phyloP scores from a whole-genome alignment of 1,140 invertebrate species.

The Drosophila sulfurigaster region DNA sequence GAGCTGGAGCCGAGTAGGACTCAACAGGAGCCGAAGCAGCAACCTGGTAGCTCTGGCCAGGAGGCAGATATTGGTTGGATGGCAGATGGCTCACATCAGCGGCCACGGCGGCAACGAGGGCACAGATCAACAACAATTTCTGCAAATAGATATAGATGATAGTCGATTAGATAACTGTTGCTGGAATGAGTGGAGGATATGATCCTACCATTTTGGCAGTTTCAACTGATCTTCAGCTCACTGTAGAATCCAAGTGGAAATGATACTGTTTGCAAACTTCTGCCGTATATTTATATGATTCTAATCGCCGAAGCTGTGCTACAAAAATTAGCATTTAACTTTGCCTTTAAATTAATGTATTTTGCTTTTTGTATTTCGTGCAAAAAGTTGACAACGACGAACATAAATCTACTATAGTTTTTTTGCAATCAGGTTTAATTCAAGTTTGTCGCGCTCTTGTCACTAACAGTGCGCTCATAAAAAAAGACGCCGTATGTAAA shows the following conservation, averaged over 20 bases:
- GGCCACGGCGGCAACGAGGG: conserved; percentile 69
- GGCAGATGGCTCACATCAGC: conserved; percentile 80
- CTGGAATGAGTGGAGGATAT: neutral
- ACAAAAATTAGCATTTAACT: conserved; percentile 71
- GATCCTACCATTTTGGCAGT: conserved; percentile 72
- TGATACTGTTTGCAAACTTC: conserved; percentile 64
- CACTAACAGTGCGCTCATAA: conserved; percentile 17
- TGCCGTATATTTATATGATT: conserved; percentile 79
- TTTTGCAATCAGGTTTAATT: conserved; percentile 75
- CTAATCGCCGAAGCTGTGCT: conserved; percentile 58
- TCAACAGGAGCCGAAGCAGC: conserved; percentile 56
- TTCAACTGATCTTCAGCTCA: conserved; percentile 70
- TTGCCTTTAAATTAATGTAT: conserved; percentile 76
- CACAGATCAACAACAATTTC: conserved; percentile 79
- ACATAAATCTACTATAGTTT: conserved; percentile 80
- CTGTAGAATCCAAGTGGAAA: conserved; percentile 77
- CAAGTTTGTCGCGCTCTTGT: conserved; percentile 56
- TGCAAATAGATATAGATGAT: conserved; percentile 45
- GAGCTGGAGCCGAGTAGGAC: conserved; percentile 46
- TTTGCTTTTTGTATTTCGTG: conserved; percentile 57
- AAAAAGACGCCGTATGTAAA: neutral
- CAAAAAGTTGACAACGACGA: conserved; percentile 59
- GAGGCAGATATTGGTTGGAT: conserved; percentile 72
- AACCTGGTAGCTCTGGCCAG: conserved; percentile 48
- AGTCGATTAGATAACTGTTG: neutral